A percentile compares a stretch with the other conserved stretches of the same genome.
phyloP scores from a whole-genome alignment of 2,888 invertebrate genomes.

The Tenthredo amoena region DNA sequence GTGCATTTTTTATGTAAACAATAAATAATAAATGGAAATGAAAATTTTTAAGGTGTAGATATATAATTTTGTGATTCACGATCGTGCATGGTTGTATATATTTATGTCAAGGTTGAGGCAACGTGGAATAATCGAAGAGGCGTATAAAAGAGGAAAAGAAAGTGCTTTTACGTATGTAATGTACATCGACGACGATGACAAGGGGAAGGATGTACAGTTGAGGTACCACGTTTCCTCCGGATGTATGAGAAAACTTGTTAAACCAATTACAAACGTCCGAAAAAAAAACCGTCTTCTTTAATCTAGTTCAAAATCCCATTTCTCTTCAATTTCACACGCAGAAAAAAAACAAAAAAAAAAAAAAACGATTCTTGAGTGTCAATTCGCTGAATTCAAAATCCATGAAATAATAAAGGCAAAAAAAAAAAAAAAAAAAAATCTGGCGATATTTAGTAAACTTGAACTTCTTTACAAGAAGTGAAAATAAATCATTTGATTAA shows the following conservation, averaged over 20 bases:
- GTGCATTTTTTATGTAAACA: no score
- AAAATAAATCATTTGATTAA: background rate
- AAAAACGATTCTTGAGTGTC: no score
- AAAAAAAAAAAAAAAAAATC: background rate
- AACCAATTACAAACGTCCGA: background rate
- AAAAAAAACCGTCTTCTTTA: no score
- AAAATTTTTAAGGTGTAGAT: background rate
- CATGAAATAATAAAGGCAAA: background rate
- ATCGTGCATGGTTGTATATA: background rate
- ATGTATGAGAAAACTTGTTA: slow-evolving; percentile 30
- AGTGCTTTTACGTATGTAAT: slow-evolving; percentile 56
- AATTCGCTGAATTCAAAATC: no score
- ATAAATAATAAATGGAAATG: background rate
- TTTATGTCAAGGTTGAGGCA: slow-evolving; percentile 63
- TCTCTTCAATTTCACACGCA: background rate
- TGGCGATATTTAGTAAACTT: background rate
- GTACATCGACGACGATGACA: slow-evolving; percentile 10
- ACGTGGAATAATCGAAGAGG: slow-evolving; percentile 51
- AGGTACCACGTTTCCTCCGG: slow-evolving; percentile 42
- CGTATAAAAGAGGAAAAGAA: slow-evolving; percentile 60
- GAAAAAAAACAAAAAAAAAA: no score
- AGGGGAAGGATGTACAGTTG: slow-evolving; percentile 48
- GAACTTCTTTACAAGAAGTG: background rate
- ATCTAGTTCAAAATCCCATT: no score
- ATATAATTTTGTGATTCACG: background rate